These are phyloP conservation scores for Watsonalla cultraria DNA, from an alignment of 2,888 invertebrate genomes.

Conservation along the genomic window DNA sequence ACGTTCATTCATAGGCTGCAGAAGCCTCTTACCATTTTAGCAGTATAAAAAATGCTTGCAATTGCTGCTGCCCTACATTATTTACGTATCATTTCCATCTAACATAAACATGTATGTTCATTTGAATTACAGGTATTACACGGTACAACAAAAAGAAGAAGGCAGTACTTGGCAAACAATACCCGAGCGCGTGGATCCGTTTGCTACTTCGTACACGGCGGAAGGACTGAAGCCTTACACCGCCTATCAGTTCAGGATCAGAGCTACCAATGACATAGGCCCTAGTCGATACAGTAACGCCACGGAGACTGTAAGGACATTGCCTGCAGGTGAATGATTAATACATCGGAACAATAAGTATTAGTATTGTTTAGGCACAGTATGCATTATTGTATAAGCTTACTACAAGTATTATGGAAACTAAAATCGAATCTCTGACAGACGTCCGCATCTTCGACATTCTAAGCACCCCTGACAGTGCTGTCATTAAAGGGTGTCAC, in stretches of 20 bases:
- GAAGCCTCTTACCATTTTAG: too few species aligned
- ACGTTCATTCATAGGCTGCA: too few species aligned
- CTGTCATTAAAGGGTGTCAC: too few species aligned
- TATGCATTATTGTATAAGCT: too few species aligned
- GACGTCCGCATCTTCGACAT: too few species aligned
- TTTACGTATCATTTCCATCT: background rate
- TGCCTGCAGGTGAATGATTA: conserved; percentile 84
- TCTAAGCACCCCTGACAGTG: too few species aligned
- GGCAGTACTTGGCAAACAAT: conserved; percentile 91
- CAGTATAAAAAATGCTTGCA: too few species aligned
- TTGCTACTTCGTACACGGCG: conserved; percentile 91
- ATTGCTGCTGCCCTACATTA: too few species aligned
- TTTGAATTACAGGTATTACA: conserved; percentile 84
- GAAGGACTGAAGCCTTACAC: conserved; percentile 91
- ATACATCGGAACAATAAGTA: too few species aligned
- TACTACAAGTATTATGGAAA: too few species aligned
- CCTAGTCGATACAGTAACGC: conserved; percentile 94
- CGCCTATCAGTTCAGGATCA: conserved; percentile 93
- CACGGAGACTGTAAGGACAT: conserved; percentile 90
- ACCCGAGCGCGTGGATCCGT: conserved; percentile 92
- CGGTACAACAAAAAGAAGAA: conserved; percentile 93
- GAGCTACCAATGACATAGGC: conserved; percentile 97
- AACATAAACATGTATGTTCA: background rate
- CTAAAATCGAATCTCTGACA: too few species aligned
- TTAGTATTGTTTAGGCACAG: too few species aligned